Conservation (phyloP, 1,140 invertebrate genomes). For the Neomicropteryx cornuta region DNA sequence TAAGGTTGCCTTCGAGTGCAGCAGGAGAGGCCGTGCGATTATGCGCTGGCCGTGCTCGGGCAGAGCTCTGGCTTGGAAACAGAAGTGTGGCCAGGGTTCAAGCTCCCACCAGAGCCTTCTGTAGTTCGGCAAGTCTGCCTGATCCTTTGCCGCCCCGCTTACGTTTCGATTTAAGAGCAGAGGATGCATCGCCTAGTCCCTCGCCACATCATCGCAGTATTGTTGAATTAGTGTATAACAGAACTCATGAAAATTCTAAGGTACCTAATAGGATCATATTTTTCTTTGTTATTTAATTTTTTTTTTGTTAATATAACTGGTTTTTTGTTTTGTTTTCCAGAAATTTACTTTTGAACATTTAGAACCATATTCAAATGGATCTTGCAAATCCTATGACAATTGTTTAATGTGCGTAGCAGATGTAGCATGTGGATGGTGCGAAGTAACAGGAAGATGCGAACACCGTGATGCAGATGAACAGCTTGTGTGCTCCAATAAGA, state of each 20-base stretch:
- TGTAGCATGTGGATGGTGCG: slow-evolving; percentile 84
- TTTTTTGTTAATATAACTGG: slow-evolving; percentile 8
- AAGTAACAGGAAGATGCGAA: slow-evolving; percentile 53
- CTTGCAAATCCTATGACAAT: slow-evolving; percentile 68
- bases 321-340: slow-evolving; percentile 24
- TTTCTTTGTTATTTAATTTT: slow-evolving; percentile 5
- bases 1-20: slow-evolving; percentile 66
- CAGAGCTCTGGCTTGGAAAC: slow-evolving; percentile 41
- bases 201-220: slow-evolving; percentile 56
- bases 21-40: slow-evolving; percentile 56
- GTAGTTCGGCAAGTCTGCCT: no score
- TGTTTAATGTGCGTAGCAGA: slow-evolving; percentile 84
- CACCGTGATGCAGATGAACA: slow-evolving; percentile 51
- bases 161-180: no score
- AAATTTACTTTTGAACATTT: slow-evolving; percentile 81
- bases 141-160: no score
- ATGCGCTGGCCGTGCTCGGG: slow-evolving; percentile 60
- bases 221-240: slow-evolving; percentile 68
- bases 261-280: slow-evolving; percentile 23
- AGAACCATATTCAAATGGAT: slow-evolving; percentile 71
- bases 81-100: slow-evolving; percentile 40
- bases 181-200: no score
- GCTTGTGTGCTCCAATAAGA: slow-evolving; percentile 40
- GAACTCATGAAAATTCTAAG: slow-evolving; percentile 58
- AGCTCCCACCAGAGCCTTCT: no score